Conservation (phyloP, 30 jellyfish, hydroid and myxozoan species). For the Chironex yamaguchii region DNA sequence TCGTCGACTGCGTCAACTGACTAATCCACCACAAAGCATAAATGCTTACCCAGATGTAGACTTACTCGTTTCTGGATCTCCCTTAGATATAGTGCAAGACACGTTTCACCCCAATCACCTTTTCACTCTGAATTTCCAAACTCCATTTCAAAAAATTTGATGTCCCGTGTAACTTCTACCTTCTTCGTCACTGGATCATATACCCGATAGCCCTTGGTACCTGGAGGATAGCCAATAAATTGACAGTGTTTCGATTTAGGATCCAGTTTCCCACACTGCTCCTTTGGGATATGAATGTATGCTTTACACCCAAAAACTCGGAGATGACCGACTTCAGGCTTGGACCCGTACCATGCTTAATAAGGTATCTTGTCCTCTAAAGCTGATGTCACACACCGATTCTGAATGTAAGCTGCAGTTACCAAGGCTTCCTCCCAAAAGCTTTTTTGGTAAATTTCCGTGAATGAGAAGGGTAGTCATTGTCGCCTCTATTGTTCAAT, state of each 20-base stretch:
- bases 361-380: conserved; percentile 46
- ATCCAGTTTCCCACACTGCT: conserved; percentile 20
- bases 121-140: too few relatives aligned
- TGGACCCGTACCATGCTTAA: conserved; percentile 27
- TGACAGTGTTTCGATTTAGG: conserved; percentile 23
- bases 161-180: conserved; percentile 30
- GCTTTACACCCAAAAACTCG: conserved; percentile 58
- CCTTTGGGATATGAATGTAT: conserved; percentile 48
- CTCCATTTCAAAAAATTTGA: conserved; percentile 10
- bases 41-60: too few relatives aligned
- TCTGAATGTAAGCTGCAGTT: conserved; percentile 30
- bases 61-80: too few relatives aligned
- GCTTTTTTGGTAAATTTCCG: conserved; percentile 24
- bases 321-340: conserved; percentile 28
- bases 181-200: conserved; percentile 39
- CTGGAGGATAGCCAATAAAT: conserved; percentile 18
- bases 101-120: too few relatives aligned
- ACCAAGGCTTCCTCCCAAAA: conserved; percentile 54
- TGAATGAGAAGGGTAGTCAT: conserved; percentile 47
- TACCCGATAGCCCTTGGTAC: conserved; percentile 21
- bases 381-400: conserved; percentile 37
- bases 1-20: too few relatives aligned
- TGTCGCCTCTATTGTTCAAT: conserved; percentile 8
- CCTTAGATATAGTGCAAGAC: too few relatives aligned
- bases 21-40: too few relatives aligned